A percentile compares a stretch with the other conserved stretches of the same genome.
phyloP scores from a whole-genome alignment of 2,888 invertebrate genomes.

The Macrosiphum euphorbiae region DNA sequence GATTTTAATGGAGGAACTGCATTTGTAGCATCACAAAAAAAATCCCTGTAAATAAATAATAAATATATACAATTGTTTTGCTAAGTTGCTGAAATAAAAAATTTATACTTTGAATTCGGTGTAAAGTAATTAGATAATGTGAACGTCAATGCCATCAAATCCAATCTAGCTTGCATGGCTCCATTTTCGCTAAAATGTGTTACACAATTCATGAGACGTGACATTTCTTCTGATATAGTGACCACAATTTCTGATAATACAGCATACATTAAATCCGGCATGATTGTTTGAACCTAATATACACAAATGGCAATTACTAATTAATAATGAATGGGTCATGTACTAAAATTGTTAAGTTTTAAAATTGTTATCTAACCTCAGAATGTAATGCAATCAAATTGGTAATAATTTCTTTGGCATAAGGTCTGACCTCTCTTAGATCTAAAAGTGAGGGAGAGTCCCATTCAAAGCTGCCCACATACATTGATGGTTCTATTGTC shows the following conservation, averaged over 20 bases:
- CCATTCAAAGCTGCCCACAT: constrained; percentile 90
- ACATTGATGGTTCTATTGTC: constrained; percentile 97
- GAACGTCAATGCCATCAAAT: constrained; percentile 79
- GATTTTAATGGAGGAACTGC: constrained; percentile 79
- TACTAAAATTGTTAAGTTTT: not conserved
- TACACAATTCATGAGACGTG: constrained; percentile 87
- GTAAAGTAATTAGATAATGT: constrained; percentile 78
- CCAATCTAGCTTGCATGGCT: constrained; percentile 84
- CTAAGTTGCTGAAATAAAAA: not conserved
- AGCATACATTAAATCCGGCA: constrained; percentile 82
- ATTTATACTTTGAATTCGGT: constrained; percentile 76
- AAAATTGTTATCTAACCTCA: constrained; percentile 73
- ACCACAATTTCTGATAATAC: constrained; percentile 85
- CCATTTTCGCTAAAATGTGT: constrained; percentile 78
- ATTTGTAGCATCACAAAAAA: constrained; percentile 86
- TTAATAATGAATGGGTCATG: not conserved
- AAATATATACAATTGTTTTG: constrained; percentile 35
- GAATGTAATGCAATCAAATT: constrained; percentile 85
- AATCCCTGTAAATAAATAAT: constrained; percentile 74
- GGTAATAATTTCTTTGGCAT: constrained; percentile 89
- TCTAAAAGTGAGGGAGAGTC: constrained; percentile 81
- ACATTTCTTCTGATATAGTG: constrained; percentile 92
- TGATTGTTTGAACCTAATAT: constrained; percentile 81
- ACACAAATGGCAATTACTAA: not conserved
- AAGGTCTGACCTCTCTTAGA: constrained; percentile 85